Conservation (phyloP, 2,888 invertebrate genomes). For the Endomychus coccineus region DNA sequence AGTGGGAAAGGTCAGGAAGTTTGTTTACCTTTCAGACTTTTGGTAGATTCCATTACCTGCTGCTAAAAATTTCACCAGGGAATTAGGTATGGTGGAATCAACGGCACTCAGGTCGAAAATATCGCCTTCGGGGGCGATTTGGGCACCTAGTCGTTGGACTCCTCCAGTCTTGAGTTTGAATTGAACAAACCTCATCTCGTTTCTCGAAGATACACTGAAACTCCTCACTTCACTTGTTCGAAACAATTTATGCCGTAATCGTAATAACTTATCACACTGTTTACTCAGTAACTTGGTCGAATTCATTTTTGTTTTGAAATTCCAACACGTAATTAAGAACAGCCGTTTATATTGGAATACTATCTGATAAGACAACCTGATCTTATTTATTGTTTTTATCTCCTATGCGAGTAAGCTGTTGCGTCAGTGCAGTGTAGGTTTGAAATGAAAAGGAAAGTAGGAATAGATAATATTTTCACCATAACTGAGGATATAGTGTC, state of each 20-base stretch:
- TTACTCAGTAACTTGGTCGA: constrained; percentile 8
- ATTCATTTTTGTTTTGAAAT: no score
- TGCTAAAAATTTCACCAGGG: constrained; percentile 49
- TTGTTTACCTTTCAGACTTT: constrained; percentile 49
- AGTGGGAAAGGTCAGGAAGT: no score
- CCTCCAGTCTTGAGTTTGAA: constrained; percentile 54
- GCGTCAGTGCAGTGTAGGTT: no score
- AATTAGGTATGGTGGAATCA: constrained; percentile 50
- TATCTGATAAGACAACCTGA: no score
- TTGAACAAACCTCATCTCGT: constrained; percentile 64
- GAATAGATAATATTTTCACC: no score
- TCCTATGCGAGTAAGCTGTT: no score
- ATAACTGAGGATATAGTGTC: no score
- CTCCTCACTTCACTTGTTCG: constrained; percentile 26
- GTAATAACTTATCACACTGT: constrained; percentile 5
- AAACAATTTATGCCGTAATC: no score
- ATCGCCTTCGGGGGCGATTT: constrained; percentile 52
- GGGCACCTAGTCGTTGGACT: constrained; percentile 58
- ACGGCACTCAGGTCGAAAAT: constrained; percentile 57
- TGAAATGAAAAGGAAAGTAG: no score
- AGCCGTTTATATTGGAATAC: no score
- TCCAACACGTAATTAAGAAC: no score
- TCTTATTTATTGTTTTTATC: no score
- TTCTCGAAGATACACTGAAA: constrained; percentile 31
- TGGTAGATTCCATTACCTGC: constrained; percentile 45